phyloP scores from a whole-genome alignment of 2,888 invertebrate genomes.

The Dendrolimus houi region DNA sequence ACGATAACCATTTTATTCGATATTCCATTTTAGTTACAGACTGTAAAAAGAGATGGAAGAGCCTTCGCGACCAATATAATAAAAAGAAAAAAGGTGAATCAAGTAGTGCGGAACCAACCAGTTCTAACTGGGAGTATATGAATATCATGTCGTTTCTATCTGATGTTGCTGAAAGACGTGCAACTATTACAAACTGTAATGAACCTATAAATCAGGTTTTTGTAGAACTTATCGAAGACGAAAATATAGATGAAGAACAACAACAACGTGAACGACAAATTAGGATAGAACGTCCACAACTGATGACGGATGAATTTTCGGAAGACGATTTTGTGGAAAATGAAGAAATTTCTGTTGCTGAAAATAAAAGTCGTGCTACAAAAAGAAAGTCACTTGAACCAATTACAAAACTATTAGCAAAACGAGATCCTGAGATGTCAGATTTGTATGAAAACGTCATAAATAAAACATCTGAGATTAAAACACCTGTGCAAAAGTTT shows the following conservation, averaged over 20 bases:
- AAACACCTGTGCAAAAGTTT: background rate
- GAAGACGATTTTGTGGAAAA: background rate
- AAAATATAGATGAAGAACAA: background rate
- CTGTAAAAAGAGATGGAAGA: background rate
- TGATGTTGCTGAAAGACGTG: background rate
- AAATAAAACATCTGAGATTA: background rate
- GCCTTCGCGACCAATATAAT: background rate
- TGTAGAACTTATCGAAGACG: too few relatives aligned
- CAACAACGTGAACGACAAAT: background rate
- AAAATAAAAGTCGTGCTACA: background rate
- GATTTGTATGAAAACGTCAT: background rate
- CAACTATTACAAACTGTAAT: background rate
- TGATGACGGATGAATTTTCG: background rate
- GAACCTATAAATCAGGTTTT: too few relatives aligned
- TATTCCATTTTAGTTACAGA: background rate
- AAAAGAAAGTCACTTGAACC: background rate
- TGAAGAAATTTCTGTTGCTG: background rate
- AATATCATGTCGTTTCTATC: background rate
- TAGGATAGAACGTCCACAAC: background rate
- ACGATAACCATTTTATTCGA: background rate
- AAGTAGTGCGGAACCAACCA: background rate
- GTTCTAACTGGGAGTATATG: background rate
- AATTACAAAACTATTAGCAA: background rate
- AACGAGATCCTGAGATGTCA: background rate
- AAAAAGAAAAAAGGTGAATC: background rate